These are phyloP conservation scores for Neoitamus cyanurus DNA, from an alignment of 2,888 invertebrate genomes.

Conservation along the genomic window DNA sequence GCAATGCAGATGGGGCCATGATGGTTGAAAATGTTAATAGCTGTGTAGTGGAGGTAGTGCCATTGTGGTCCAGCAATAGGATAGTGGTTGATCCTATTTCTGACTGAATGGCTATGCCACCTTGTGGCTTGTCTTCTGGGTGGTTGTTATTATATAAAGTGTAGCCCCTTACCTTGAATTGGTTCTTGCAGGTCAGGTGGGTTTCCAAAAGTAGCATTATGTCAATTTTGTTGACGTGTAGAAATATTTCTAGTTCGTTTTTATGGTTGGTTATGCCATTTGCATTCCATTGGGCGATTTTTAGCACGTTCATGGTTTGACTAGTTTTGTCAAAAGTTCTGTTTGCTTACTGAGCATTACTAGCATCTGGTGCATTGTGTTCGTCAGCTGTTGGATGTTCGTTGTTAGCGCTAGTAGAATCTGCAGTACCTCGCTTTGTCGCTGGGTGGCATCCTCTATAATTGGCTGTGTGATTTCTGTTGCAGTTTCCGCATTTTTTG, in stretches of 20 bases:
- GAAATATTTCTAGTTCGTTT: background rate
- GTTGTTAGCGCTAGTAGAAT: background rate
- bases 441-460: background rate
- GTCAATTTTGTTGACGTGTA: background rate
- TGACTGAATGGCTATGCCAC: background rate
- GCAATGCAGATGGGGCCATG: no score
- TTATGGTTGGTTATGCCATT: background rate
- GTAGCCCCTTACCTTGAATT: background rate
- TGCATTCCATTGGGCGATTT: background rate
- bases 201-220: background rate
- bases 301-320: background rate
- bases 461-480: background rate
- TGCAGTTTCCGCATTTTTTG: slow-evolving; percentile 14
- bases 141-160: background rate
- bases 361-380: background rate
- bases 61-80: background rate
- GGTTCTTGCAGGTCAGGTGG: background rate
- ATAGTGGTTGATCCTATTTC: background rate
- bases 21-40: background rate
- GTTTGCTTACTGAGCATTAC: background rate
- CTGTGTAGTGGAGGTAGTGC: background rate
- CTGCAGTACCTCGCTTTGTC: background rate
- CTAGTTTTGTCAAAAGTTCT: background rate
- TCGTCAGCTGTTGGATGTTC: background rate
- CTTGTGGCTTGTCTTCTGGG: background rate